These are phyloP conservation scores for Microtus richardsoni DNA, from an alignment of 2,113 vertebrate species.

Conservation along the genomic window DNA sequence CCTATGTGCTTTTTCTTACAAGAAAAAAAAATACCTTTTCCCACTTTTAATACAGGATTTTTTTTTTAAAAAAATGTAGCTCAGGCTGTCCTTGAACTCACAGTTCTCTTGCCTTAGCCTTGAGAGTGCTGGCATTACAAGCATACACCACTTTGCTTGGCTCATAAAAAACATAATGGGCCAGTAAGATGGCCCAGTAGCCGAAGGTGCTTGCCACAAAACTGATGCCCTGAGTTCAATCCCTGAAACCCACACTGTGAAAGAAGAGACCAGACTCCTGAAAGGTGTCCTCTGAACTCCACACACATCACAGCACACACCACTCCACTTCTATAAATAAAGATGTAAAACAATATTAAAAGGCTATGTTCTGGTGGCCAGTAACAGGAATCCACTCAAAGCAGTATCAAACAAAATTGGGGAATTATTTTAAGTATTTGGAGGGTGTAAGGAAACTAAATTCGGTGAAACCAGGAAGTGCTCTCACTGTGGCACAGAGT, in stretches of 20 bases:
- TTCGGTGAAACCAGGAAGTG: neutral
- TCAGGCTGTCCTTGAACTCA: neutral
- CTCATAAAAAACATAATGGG: neutral
- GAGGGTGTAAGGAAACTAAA: neutral
- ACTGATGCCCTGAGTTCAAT: neutral
- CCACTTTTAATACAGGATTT: too few species aligned
- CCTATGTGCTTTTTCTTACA: neutral
- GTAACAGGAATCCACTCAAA: slow-evolving; percentile 10
- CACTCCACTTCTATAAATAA: neutral
- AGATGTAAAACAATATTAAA: neutral
- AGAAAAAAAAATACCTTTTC: neutral
- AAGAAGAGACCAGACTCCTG: neutral
- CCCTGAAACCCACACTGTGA: neutral
- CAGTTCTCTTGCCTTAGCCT: neutral
- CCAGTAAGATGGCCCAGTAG: neutral
- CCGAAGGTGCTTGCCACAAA: neutral
- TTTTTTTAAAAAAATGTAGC: neutral
- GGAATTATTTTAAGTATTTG: neutral
- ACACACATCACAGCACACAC: too few species aligned
- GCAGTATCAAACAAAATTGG: neutral
- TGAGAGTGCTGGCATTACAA: neutral
- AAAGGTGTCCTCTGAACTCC: neutral
- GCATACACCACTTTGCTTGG: neutral
- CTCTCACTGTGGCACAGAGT: neutral
- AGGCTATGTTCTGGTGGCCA: slow-evolving; percentile 13